Evolutionary conservation across 1,140 invertebrate genomes (phyloP), one percentile per base, ranked within the genome.

Genomic region (Zaprionus ornatus): DNA sequence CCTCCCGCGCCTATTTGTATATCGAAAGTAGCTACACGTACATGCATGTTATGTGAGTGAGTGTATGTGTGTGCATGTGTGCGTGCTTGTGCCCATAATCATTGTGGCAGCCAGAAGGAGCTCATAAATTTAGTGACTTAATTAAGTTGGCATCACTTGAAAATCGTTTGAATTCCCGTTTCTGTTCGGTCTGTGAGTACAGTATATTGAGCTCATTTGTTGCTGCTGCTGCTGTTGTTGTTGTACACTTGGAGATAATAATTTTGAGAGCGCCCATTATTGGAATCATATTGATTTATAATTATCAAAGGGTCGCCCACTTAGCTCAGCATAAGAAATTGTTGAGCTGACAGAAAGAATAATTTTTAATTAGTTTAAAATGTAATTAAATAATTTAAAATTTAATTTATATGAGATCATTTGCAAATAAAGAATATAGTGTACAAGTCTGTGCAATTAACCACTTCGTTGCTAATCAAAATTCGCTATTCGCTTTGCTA

Each of bases 121-220:
- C 86, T 85, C 85, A 90, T 90, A 90, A 90, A 90, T 90, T 90
- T 79, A 77, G 86, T 82, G 79, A 85, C 85, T 90, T 90, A 90
- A 90, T 90, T 90, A 90, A 90, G 86, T 90, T 82, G 82, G 76
- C 81, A 80, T 77, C 85, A 90, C 86, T 90, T 90, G 85, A 85
- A 90, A 90, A 90, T 90, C 79, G 75, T 85, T 90, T 90, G 76
- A 90, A 90, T 80, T 82, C 80, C 75, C 71, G 72, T 74, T 69
- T 35, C 48, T 56, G 61, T 40, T 48, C 7, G 13, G 19, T n/a
- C 50, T 13, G 27, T 10, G n/a, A n/a, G 29, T 32, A 10, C 29
- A n/a, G 3, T 32, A 3, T 9, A 32, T 32, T 29, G 25, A 27
- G 25, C 7, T 50, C 61, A 9, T 29, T 42, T 68, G 69, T 63